These are phyloP conservation scores for Parauchenoglanis punctatus DNA, from an alignment of 2,797 vertebrate genomes.

Conservation along the genomic window DNA sequence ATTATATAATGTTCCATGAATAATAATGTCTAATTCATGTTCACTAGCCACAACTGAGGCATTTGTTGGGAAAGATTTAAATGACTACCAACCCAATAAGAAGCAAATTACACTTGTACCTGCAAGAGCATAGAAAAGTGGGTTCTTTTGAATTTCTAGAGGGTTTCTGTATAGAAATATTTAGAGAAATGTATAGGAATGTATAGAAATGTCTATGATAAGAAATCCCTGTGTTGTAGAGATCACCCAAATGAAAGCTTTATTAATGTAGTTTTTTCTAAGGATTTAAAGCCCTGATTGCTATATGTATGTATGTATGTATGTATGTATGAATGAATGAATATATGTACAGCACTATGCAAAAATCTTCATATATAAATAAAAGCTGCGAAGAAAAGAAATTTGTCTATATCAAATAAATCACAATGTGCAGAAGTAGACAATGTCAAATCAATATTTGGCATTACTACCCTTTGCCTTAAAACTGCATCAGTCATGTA, in stretches of 20 bases:
- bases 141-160: background rate
- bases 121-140: background rate
- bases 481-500: background rate
- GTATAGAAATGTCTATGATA: background rate
- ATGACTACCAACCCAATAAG: background rate
- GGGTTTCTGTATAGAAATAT: background rate
- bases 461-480: background rate
- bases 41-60: background rate
- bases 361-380: background rate
- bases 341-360: background rate
- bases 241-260: background rate
- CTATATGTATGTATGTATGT: background rate
- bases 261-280: background rate
- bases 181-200: background rate
- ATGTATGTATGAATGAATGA: too few species aligned
- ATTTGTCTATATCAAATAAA: background rate
- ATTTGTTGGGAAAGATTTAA: background rate
- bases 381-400: background rate
- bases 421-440: background rate
- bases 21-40: background rate
- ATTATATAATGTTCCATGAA: background rate
- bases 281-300: background rate
- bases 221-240: background rate
- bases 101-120: background rate
- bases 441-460: conserved; percentile 6